Base-by-base conservation (phyloP, 1,140 invertebrate genomes). In the Armadillidium nasatum region DNA sequence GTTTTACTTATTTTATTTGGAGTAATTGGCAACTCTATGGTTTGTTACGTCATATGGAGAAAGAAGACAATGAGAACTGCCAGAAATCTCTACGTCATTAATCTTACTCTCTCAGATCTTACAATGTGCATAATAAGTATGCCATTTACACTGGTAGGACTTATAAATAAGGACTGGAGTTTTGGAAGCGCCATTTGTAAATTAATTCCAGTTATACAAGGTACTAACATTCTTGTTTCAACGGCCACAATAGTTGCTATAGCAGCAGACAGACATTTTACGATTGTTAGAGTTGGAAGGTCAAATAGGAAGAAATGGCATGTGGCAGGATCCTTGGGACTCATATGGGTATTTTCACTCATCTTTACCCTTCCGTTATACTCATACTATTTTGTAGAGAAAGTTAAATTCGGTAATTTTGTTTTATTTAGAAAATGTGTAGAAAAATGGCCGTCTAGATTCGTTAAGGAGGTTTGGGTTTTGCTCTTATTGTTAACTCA, bases 31-130 rank as follows among this genome's bases (percentile, higher is more conserved):
- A 87, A 87, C 79, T 66, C 84, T 4, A 75, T 86, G n/a, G 84
- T 87, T 7, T 84, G 84, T 44, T 84, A 84, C 74, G 84, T 87
- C 74, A 84, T 86, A 6, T 85, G 86, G 10, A 81, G 86, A 13
- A 82, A 83, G 46, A 77, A 80, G 7, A 82, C 82, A 7, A 80
- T 89, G 87, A 84, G 88, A 21, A 88, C 88, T 4, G 86, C 88
- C 0, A 82, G 89, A 15, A 90, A 90, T 82, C 85, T 89, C 21
- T 89, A 89, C 83, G 89, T 90, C 73, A 84, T 88, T 33, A 89
- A 89, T 82, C 82, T 89, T 66, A 87, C 88, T 23, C 84, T 88
- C n/a, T 88, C 88, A 0, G 88, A 89, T 82, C 83, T 89, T 13
- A 87, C 86, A 4, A 83, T 89, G 54, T 89, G 88, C 80, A 66